Percentiles rank a stretch among this genome's conserved stretches.
Evolutionary conservation across 2,888 invertebrate species (phyloP).

Genomic region (Dynastes tityus): DNA sequence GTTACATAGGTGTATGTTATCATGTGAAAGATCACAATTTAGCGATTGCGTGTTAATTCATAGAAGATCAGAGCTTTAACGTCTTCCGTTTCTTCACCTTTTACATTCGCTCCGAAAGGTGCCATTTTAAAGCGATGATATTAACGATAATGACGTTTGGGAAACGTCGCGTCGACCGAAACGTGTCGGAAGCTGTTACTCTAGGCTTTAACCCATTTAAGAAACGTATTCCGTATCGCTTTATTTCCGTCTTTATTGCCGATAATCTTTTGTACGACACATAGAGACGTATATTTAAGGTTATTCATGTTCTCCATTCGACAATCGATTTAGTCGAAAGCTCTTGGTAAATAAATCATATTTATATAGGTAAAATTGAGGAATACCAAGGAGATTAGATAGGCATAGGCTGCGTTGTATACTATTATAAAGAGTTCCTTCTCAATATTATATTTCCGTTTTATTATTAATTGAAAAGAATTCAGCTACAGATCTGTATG

Average conservation of each 20-base stretch:
- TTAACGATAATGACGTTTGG: constrained; percentile 38
- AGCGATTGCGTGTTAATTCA: constrained; percentile 20
- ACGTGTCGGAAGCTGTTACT: constrained; percentile 40
- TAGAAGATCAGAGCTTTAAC: constrained; percentile 12
- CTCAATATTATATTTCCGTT: too few species aligned
- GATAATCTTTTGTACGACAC: constrained; percentile 40
- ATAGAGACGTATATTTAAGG: constrained; percentile 32
- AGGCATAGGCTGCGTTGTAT: background rate
- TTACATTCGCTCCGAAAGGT: constrained; percentile 4
- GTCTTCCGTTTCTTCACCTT: constrained; percentile 23
- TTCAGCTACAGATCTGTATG: too few species aligned
- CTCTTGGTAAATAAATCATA: constrained; percentile 11
- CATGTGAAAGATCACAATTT: constrained; percentile 19
- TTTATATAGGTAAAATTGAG: constrained; percentile 23
- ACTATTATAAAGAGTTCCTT: background rate
- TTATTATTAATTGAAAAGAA: too few species aligned
- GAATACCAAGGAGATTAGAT: background rate
- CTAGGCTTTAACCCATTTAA: constrained; percentile 44
- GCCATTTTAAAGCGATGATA: constrained; percentile 29
- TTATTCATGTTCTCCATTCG: constrained; percentile 24
- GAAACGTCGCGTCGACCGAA: constrained; percentile 31
- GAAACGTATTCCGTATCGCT: constrained; percentile 39
- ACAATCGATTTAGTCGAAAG: constrained; percentile 11
- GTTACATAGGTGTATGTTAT: background rate
- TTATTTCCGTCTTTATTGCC: constrained; percentile 44